Evolutionary conservation across 2,888 invertebrate genomes (phyloP), one percentile per base, ranked within the genome.

Genomic region (Periphyllus acericola): DNA sequence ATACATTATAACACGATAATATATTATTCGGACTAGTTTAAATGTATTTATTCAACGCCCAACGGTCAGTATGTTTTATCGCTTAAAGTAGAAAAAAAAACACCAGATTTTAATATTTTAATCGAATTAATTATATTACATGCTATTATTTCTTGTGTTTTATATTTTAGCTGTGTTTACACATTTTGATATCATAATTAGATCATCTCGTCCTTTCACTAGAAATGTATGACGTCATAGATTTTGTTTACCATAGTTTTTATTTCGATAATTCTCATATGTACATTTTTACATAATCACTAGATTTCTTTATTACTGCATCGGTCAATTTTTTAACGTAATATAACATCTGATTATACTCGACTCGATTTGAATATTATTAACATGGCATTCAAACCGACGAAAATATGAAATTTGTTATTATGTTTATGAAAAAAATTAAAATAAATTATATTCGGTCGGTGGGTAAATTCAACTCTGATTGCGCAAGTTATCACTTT

Each of bases 171-270:
- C 29, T 4, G 66, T 11, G 21, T 68, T 32, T 6, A 68, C 40
- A 81, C 36, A 32, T 82, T 71, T 71, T 5, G 17, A 46, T 21
- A 46, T 71, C 40, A 25, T 14, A 25, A 46, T 82, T 82, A 68
- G 32, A 71, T 71, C 32, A 25, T 32, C 71, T 32, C 25, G 40
- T 71, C 40, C n/a, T 68, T 81, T 46, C 29, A 32, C 32, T 25
- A 46, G 29, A 32, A 71, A 71, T 46, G 32, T 29, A 46, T 46
- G 71, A 82, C 46, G 46, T 71, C 46, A 46, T 82, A 21, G 81
- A 21, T 81, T 81, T 71, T 82, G 21, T 81, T 40, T 19, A 40
- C 19, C 29, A 21, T 71, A 60, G 1, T 60, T 60, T 25, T 25
- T 25, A 19, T 25, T 25, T 60, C 9, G 3, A 80, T 68, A 1